Percentiles rank a stretch among this genome's conserved stretches.
phyloP scores from a whole-genome alignment of 2,888 invertebrate genomes.

The Drosophila neonasuta region DNA sequence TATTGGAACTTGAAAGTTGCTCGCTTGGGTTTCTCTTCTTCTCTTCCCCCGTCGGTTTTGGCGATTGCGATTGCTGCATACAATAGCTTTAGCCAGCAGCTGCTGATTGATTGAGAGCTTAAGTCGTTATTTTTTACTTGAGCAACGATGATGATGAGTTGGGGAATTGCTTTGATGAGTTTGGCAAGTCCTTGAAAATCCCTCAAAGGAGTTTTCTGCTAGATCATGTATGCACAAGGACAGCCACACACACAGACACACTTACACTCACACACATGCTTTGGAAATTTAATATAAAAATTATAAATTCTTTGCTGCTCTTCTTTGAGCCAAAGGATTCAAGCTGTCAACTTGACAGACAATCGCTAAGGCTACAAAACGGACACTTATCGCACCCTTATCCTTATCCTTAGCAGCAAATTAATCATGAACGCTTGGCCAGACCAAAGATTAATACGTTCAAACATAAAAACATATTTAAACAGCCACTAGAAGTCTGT shows the following conservation, averaged over 20 bases:
- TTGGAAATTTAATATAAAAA: constrained; percentile 8
- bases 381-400: background rate
- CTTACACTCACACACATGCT: background rate
- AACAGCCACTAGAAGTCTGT: background rate
- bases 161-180: constrained; percentile 35
- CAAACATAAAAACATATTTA: background rate
- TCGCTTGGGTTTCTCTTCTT: constrained; percentile 7
- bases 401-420: background rate
- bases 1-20: constrained; percentile 30
- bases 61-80: constrained; percentile 22
- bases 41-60: background rate
- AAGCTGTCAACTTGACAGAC: constrained; percentile 26
- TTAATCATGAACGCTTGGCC: constrained; percentile 1
- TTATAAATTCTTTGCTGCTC: constrained; percentile 17
- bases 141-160: constrained; percentile 37
- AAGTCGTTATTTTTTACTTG: constrained; percentile 39
- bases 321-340: constrained; percentile 9
- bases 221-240: constrained; percentile 25
- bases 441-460: background rate
- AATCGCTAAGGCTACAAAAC: constrained; percentile 1
- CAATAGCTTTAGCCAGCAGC: constrained; percentile 72
- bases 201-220: constrained; percentile 31
- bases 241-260: constrained; percentile 7
- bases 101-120: constrained; percentile 72
- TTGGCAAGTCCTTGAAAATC: constrained; percentile 33